These are phyloP conservation scores for Ophioderma brevispina DNA, from an alignment of 35 echinoderm and acorn worm genomes.

Conservation along the genomic window DNA sequence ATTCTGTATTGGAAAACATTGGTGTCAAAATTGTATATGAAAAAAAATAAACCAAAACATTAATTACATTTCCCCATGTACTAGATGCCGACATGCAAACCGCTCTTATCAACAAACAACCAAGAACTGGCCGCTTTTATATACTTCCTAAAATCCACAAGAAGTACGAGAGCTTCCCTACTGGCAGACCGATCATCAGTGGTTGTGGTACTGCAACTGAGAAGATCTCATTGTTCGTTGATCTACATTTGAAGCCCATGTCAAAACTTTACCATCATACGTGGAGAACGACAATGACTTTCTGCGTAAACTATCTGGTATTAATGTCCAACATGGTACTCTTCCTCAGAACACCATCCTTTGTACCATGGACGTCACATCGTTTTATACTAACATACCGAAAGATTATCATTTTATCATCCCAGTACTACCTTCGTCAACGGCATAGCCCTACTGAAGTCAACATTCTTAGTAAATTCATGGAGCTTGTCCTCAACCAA, in stretches of 20 bases:
- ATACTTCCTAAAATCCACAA: not conserved
- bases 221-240: not conserved
- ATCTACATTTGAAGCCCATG: not conserved
- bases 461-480: not conserved
- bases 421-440: not conserved
- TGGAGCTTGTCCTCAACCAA: not conserved
- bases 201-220: not conserved
- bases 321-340: not conserved
- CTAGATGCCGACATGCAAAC: not conserved
- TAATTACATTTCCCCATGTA: too few species aligned
- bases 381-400: not conserved
- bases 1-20: too few species aligned
- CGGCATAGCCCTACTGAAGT: not conserved
- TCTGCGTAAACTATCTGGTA: not conserved
- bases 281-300: not conserved
- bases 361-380: constrained; percentile 1
- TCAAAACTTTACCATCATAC: not conserved
- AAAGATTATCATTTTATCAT: not conserved
- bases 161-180: not conserved
- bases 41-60: too few species aligned
- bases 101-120: not conserved
- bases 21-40: too few species aligned
- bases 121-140: not conserved
- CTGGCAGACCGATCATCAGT: not conserved
- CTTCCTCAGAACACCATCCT: not conserved